phyloP scores from a whole-genome alignment of 1,140 invertebrate species.

The Copidosoma floridanum region DNA sequence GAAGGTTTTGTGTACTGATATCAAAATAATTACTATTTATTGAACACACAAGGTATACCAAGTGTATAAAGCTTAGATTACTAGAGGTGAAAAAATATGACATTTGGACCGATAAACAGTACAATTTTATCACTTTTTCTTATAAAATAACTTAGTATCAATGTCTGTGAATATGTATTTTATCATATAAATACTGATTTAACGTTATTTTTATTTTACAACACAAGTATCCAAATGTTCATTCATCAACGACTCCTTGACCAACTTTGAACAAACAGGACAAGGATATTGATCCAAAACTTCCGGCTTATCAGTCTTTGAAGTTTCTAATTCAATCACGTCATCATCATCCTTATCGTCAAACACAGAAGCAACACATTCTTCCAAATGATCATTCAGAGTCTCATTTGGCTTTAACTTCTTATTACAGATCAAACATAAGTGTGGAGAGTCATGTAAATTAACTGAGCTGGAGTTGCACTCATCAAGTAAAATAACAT shows the following conservation, averaged over 20 bases:
- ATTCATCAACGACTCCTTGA: constrained; percentile 45
- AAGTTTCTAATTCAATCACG: constrained; percentile 3
- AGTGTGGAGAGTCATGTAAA: constrained; percentile 18
- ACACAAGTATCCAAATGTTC: constrained; percentile 49
- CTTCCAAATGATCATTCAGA: constrained; percentile 66
- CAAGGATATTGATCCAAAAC: constrained; percentile 40
- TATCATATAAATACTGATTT: too few relatives aligned
- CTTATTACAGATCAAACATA: constrained; percentile 65
- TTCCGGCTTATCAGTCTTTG: constrained; percentile 10
- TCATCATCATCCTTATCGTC: constrained; percentile 29
- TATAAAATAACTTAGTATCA: too few relatives aligned
- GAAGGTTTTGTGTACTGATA: too few relatives aligned
- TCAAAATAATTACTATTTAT: too few relatives aligned
- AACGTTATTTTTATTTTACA: too few relatives aligned
- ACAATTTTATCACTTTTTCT: too few relatives aligned
- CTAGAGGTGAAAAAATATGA: too few relatives aligned
- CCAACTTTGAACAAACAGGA: constrained; percentile 46
- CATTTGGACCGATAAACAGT: too few relatives aligned
- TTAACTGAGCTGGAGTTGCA: constrained; percentile 32
- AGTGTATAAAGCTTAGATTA: too few relatives aligned
- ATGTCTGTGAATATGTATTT: too few relatives aligned
- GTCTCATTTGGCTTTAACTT: constrained; percentile 50
- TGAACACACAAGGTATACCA: too few relatives aligned
- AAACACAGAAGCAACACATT: constrained; percentile 57
- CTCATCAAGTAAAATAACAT: constrained; percentile 29